These are phyloP conservation scores for Echinops telfairi DNA, from an alignment of 2,113 vertebrate genomes.

Conservation along the genomic window DNA sequence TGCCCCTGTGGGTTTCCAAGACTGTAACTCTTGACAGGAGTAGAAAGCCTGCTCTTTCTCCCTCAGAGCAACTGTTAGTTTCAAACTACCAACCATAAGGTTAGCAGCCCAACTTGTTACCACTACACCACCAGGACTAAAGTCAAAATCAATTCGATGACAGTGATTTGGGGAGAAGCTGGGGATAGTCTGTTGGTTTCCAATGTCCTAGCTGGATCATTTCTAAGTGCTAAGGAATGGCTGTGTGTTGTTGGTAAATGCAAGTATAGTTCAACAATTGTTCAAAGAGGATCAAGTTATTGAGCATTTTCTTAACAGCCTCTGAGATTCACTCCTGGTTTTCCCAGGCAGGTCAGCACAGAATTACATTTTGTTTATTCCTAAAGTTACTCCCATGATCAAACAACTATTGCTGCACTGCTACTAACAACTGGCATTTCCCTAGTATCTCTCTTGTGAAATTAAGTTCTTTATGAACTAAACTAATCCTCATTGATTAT, in stretches of 20 bases:
- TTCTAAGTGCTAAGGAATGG: background rate
- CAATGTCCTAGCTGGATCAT: background rate
- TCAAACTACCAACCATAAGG: too few species aligned
- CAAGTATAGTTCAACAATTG: slow-evolving; percentile 7
- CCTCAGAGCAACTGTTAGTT: too few species aligned
- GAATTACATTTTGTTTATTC: background rate
- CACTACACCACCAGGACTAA: too few species aligned
- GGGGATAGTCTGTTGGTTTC: too few species aligned
- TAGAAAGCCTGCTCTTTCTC: too few species aligned
- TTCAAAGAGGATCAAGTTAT: background rate
- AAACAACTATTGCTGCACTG: background rate
- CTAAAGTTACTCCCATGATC: background rate
- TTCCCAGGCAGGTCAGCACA: background rate
- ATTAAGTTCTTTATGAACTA: background rate
- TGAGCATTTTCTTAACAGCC: background rate
- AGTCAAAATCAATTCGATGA: too few species aligned
- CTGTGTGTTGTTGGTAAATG: background rate
- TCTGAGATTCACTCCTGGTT: background rate
- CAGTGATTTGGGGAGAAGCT: too few species aligned
- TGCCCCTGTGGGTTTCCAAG: too few species aligned
- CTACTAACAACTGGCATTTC: too few species aligned
- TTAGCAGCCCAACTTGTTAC: too few species aligned
- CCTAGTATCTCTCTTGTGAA: too few species aligned
- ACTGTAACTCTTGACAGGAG: too few species aligned
- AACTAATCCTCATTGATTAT: background rate